A percentile compares a stretch with the other conserved stretches of the same genome.
Conservation (phyloP, 1,140 invertebrate species). For the Pseudomyrmex cubaensis region DNA sequence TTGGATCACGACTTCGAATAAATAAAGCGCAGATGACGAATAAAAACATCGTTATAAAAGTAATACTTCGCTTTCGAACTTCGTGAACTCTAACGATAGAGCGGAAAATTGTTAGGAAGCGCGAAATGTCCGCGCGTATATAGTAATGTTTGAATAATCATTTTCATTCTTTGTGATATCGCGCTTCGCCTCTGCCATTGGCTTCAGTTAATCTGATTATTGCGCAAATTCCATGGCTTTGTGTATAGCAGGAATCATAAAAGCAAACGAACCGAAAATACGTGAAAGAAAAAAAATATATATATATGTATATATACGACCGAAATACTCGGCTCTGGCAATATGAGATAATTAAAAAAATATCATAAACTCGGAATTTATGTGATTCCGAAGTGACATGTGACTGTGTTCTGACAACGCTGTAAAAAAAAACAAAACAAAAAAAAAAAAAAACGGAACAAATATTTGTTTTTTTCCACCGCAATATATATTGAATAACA, state of each 20-base stretch:
- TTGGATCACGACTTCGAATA: background rate
- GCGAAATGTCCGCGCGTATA: background rate
- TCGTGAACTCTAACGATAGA: background rate
- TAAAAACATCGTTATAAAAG: background rate
- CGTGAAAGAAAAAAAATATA: background rate
- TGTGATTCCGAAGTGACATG: background rate
- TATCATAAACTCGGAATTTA: background rate
- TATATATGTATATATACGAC: background rate
- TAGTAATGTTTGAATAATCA: slow-evolving; percentile 28
- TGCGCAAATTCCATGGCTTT: slow-evolving; percentile 18
- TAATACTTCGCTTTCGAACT: background rate
- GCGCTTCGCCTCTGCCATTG: background rate
- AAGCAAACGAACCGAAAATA: slow-evolving; percentile 24
- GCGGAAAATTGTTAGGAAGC: slow-evolving; percentile 2
- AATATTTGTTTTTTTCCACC: slow-evolving; percentile 22
- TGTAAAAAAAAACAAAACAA: background rate
- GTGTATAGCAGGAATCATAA: background rate
- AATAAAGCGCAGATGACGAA: background rate
- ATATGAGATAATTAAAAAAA: slow-evolving; percentile 6
- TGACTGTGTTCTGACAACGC: background rate
- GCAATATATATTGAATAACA: background rate
- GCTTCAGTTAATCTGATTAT: slow-evolving; percentile 42
- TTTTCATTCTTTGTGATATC: slow-evolving; percentile 48
- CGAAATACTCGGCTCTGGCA: slow-evolving; percentile 9
- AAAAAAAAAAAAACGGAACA: background rate